Percentiles rank a stretch among this genome's conserved stretches.
phyloP scores from a whole-genome alignment of 2,113 vertebrate genomes.

The Hystrix cristata region DNA sequence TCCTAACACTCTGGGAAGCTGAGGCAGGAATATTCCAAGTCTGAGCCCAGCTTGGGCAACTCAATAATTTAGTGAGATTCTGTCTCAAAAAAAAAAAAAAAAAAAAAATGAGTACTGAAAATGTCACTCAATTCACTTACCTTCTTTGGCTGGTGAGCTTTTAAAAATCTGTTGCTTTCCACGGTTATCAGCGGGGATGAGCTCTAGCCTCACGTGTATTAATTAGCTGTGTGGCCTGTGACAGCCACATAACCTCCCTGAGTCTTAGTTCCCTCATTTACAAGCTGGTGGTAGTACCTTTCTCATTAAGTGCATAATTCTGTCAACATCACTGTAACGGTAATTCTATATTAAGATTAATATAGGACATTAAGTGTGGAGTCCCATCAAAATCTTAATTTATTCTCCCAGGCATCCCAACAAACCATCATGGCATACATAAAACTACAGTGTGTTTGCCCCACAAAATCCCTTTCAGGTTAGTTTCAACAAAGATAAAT shows the following conservation, averaged over 20 bases:
- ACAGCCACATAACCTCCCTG: neutral
- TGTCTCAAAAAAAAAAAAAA: neutral
- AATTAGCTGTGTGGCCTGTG: constrained; percentile 1
- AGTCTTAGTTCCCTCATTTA: neutral
- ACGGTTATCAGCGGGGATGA: neutral
- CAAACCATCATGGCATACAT: neutral
- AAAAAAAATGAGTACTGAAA: neutral
- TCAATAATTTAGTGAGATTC: neutral
- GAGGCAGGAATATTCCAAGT: neutral
- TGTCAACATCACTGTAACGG: neutral
- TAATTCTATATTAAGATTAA: neutral
- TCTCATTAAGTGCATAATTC: neutral
- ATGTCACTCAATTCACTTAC: neutral
- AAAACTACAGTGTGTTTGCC: neutral
- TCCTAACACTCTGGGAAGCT: neutral
- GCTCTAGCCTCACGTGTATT: neutral
- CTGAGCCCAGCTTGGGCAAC: neutral
- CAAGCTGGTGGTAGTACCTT: neutral
- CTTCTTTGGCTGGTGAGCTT: neutral
- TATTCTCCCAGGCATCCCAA: neutral
- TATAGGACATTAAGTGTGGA: neutral
- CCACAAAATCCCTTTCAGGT: constrained; percentile 16
- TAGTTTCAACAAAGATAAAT: constrained; percentile 72
- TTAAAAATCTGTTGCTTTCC: neutral
- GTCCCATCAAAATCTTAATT: neutral